Evolutionary conservation across 2,888 invertebrate species (phyloP), one percentile per base, ranked within the genome.

Genomic region (Phytoseiulus persimilis): DNA sequence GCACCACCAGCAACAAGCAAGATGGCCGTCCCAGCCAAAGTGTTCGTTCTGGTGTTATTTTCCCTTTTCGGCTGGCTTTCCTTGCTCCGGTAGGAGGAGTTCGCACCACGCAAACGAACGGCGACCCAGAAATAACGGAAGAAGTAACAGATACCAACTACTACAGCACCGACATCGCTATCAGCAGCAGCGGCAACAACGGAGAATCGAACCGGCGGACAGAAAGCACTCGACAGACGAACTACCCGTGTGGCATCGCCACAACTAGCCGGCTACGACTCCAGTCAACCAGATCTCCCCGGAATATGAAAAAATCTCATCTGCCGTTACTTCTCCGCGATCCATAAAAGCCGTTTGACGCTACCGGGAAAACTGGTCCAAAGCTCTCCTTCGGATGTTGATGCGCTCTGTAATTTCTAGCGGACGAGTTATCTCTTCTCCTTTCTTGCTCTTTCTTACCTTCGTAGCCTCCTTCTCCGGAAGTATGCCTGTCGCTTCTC

Each of bases 101-200:
- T 65, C 65, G 65, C 65, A 65, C 65, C 65, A 65, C 65, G 65
- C 14, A 65, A 65, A 2, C 65, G 65, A 65, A 65, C 65, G 65
- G 65, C 65, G 65, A 65, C 65, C 65, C 65, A 65, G 65, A 65
- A 65, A 65, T 65, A 65, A 65, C 83, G 32, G 83, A 83, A 31
- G 33, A 33, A 83, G 32, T 83, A 83, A 18, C 83, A 83, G 31
- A 28, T 33, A 83, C 31, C 83, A 28, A 83, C 31, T 11, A 83
- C 83, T 31, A 32, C 23, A 31, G 83, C 83, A 83, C 14, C 83
- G 18, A 83, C 31, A 33, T 83, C 83, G 33, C 31, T 33, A 83
- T 31, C 83, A 33, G 83, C 83, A 31, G 83, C 83, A 83, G 83
- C 83, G 18, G 31, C 83, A 83, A 83, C 31, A 83, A 83, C 83